These are phyloP conservation scores for Sebastes minor DNA, from an alignment of 2,797 vertebrate genomes.

Conservation along the genomic window DNA sequence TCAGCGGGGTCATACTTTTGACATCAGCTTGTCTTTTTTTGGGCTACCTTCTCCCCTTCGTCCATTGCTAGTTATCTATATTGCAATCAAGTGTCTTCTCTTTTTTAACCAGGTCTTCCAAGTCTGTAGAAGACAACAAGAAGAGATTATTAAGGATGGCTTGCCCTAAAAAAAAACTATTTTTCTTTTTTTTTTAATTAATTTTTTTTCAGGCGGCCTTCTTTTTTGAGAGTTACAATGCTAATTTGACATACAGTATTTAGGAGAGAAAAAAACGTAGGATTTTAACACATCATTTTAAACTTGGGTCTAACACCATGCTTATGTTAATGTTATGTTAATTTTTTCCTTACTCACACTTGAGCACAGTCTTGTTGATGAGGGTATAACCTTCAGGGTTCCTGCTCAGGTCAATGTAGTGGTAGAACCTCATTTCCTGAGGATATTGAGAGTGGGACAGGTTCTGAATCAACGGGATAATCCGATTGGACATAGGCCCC, in stretches of 20 bases:
- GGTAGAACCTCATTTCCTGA: conserved; percentile 83
- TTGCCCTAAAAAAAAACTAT: not conserved
- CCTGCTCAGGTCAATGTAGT: conserved; percentile 77
- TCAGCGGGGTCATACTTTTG: not conserved
- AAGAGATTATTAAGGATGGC: not conserved
- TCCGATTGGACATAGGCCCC: conserved; percentile 81
- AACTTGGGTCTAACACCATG: not conserved
- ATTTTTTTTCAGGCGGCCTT: not conserved
- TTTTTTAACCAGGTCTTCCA: conserved; percentile 52
- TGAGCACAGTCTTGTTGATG: conserved; percentile 79
- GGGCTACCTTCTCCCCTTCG: not conserved
- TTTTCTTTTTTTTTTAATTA: not conserved
- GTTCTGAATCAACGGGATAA: conserved; percentile 85
- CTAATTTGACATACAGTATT: not conserved
- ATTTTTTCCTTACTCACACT: conserved; percentile 82
- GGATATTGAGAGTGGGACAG: conserved; percentile 83
- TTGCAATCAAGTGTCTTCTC: conserved; percentile 4
- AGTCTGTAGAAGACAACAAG: conserved; percentile 57
- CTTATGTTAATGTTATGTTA: not conserved
- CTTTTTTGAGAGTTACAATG: not conserved
- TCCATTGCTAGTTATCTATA: not conserved
- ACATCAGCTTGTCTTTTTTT: not conserved
- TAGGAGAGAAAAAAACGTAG: not conserved
- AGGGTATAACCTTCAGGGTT: conserved; percentile 77
- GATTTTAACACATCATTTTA: not conserved